phyloP scores from a whole-genome alignment of 2,888 invertebrate genomes.

The Parnassius apollo region DNA sequence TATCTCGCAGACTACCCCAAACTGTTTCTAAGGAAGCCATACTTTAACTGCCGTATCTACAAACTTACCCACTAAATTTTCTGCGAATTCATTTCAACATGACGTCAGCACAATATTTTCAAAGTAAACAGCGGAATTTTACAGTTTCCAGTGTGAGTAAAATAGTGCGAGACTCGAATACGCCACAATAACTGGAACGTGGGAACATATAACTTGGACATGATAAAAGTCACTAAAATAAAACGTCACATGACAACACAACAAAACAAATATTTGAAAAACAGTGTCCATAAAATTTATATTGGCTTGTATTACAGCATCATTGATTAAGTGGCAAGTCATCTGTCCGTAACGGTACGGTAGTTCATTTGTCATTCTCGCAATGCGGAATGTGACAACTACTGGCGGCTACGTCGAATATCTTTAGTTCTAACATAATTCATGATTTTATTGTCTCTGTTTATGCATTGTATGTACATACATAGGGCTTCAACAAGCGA shows the following conservation, averaged over 20 bases:
- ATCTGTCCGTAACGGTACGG: conserved; percentile 52
- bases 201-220: conserved; percentile 16
- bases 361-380: conserved; percentile 58
- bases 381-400: conserved; percentile 48
- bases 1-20: conserved; percentile 49
- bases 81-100: conserved; percentile 52
- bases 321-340: conserved; percentile 55
- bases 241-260: conserved; percentile 26
- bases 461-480: conserved; percentile 34
- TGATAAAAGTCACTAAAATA: conserved; percentile 25
- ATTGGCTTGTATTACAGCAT: conserved; percentile 28
- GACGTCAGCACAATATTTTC: conserved; percentile 56
- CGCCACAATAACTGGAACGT: conserved; percentile 21
- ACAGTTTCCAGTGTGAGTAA: conserved; percentile 35
- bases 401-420: conserved; percentile 52
- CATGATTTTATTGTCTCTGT: conserved; percentile 35
- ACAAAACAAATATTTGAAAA: conserved; percentile 28
- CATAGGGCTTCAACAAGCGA: not conserved
- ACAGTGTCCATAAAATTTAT: conserved; percentile 26
- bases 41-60: conserved; percentile 57
- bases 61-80: conserved; percentile 59
- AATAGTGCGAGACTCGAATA: conserved; percentile 9
- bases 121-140: conserved; percentile 40
- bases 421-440: conserved; percentile 50
- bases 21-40: conserved; percentile 56